Base-by-base conservation (phyloP, 2,888 invertebrate species). In the Aleiodes leptofemur region DNA sequence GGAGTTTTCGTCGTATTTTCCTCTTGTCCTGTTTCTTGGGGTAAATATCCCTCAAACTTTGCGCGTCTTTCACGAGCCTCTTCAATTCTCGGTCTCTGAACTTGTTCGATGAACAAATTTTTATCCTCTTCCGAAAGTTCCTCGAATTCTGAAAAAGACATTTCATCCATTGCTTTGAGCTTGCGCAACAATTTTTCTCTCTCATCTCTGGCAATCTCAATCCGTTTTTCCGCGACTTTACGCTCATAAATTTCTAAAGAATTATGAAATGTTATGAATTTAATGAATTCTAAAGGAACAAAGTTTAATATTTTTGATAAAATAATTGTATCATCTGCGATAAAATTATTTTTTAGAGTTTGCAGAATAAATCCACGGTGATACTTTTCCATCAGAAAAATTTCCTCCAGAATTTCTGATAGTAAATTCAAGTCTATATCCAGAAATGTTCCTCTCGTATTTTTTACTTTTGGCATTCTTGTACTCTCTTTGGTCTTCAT, bases 201-300 rank as follows among this genome's bases (percentile, higher is more conserved):
- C 48, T 76, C 69, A 50, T 11, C 31, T 4, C 23, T n/a, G 23
- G 53, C 66, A n/a, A 77, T 77, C 29, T 34, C 55, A 51, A 38
- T 64, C 68, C 43, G 61, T 56, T 78, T 76, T 61, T 59, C 79
- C 70, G 31, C 7, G 68, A 76, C 75, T 69, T 69, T 48, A 11
- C 14, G 55, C 38, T 81, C 70, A 68, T 83, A 85, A 23, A 74
- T 72, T 55, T 78, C 76, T 61, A 82, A 73, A 3, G 83, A 80
- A 71, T 86, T 84, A n/a, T 85, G 73, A 70, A 86, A 86, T n/a
- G 83, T 83, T 14, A 89, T 78, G 76, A 87, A 84, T 29, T 85
- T 78, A 6, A 80, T 77, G 23, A 84, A 81, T 9, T 82, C 76
- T 57, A 83, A 76, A 3, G 85, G 86, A 29, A 84, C 69, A 55